These are phyloP conservation scores for Chlorodrepanis virens DNA, from an alignment of 2,113 vertebrate genomes.

Conservation along the genomic window DNA sequence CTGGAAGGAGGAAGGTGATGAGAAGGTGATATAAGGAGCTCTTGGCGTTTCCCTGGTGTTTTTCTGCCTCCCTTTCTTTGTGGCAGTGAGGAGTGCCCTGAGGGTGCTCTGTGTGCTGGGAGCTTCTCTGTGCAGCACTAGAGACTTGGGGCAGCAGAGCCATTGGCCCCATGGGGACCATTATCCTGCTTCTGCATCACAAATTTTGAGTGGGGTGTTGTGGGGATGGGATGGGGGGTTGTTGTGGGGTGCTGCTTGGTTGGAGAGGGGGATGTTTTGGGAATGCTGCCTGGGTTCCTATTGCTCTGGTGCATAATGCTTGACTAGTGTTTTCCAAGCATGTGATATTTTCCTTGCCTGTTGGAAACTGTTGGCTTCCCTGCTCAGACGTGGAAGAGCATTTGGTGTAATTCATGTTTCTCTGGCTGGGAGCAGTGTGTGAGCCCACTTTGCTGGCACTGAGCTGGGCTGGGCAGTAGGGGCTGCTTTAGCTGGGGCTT, in stretches of 20 bases:
- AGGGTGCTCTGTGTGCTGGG: neutral
- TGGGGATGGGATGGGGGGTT: fast-evolving
- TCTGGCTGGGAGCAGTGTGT: neutral
- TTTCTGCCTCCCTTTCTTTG: neutral
- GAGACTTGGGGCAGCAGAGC: neutral
- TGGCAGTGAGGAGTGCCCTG: neutral
- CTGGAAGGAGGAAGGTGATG: neutral
- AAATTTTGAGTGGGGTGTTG: neutral
- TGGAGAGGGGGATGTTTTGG: neutral
- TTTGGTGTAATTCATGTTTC: neutral
- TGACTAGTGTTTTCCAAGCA: neutral
- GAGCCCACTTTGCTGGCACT: neutral
- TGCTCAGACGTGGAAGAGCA: neutral
- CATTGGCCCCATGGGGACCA: fast-evolving
- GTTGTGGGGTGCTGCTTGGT: neutral
- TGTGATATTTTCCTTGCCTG: neutral
- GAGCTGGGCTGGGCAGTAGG: neutral
- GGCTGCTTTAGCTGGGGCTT: neutral
- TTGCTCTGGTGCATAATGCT: neutral
- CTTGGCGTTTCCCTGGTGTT: fast-evolving
- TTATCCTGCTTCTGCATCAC: neutral
- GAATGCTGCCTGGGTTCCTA: neutral
- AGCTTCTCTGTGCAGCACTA: fast-evolving
- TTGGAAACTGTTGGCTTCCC: neutral
- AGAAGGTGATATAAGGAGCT: neutral